phyloP scores from a whole-genome alignment of 2,113 vertebrate species.

The Nycticorax nycticorax region DNA sequence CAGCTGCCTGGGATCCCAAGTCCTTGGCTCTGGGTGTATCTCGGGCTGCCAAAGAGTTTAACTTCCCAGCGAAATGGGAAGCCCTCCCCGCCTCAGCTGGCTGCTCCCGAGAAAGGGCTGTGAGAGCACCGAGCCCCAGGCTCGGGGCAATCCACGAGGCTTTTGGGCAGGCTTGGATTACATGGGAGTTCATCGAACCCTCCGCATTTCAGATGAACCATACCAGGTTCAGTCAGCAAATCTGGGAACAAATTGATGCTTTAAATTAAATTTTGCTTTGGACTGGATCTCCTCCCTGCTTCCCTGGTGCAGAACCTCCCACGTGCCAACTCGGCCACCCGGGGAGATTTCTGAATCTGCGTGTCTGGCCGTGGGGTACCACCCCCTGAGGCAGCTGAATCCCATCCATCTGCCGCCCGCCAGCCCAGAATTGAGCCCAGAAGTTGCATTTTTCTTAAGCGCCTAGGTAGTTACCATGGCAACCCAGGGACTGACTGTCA shows the following conservation, averaged over 20 bases:
- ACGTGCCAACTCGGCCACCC: not conserved
- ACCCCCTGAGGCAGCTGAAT: not conserved
- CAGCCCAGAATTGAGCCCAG: not conserved
- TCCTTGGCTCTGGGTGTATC: not conserved
- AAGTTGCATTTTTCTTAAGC: not conserved
- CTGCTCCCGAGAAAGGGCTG: not conserved
- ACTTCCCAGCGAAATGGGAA: not conserved
- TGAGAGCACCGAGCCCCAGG: rapidly evolving
- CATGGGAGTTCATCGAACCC: not conserved
- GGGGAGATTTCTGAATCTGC: not conserved
- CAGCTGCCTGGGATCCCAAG: not conserved
- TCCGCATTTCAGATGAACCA: not conserved
- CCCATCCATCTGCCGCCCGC: not conserved
- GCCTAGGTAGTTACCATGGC: not conserved
- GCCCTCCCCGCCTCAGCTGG: not conserved
- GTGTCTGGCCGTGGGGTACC: not conserved
- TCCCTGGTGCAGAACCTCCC: not conserved
- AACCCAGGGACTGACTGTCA: not conserved
- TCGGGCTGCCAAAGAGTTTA: not conserved
- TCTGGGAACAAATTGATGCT: not conserved
- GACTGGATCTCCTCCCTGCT: not conserved
- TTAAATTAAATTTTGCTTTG: not conserved
- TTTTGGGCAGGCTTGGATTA: not conserved
- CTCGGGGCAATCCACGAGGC: rapidly evolving
- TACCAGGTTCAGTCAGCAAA: not conserved